Percentiles rank a stretch among this genome's conserved stretches.
Evolutionary conservation across 2,888 invertebrate species (phyloP).

Genomic region (Tortricodes alternella): DNA sequence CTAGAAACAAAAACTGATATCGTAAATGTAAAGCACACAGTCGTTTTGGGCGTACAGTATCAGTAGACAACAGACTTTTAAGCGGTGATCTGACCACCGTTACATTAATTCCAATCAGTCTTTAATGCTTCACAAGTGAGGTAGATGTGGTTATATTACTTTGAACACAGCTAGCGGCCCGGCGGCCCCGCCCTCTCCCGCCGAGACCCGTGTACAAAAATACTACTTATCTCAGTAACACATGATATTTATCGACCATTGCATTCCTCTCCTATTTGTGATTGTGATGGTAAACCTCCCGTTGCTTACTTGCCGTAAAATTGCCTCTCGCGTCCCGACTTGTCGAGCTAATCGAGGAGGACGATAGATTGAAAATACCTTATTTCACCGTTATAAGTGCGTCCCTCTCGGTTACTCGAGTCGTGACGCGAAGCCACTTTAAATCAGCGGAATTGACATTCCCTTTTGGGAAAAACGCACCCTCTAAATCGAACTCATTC

Average conservation of each 20-base stretch:
- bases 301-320: background rate
- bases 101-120: slow-evolving; percentile 71
- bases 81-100: slow-evolving; percentile 78
- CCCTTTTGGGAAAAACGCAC: slow-evolving; percentile 2
- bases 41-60: slow-evolving; percentile 41
- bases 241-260: slow-evolving; percentile 51
- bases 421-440: background rate
- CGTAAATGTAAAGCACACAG: slow-evolving; percentile 31
- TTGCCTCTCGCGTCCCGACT: background rate
- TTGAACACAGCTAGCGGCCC: slow-evolving; percentile 54
- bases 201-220: slow-evolving; percentile 57
- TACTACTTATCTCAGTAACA: slow-evolving; percentile 61
- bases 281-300: slow-evolving; percentile 17
- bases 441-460: background rate
- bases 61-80: slow-evolving; percentile 75
- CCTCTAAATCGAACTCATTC: slow-evolving; percentile 30
- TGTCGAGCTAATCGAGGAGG: background rate
- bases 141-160: slow-evolving; percentile 66
- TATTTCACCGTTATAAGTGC: background rate
- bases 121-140: slow-evolving; percentile 70
- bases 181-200: slow-evolving; percentile 38
- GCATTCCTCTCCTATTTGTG: slow-evolving; percentile 54
- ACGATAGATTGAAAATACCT: background rate
- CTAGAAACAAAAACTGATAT: slow-evolving; percentile 33
- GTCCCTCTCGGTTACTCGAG: background rate